Conservation (phyloP, 2,113 vertebrate species). For the Pachycephala philippinensis region DNA sequence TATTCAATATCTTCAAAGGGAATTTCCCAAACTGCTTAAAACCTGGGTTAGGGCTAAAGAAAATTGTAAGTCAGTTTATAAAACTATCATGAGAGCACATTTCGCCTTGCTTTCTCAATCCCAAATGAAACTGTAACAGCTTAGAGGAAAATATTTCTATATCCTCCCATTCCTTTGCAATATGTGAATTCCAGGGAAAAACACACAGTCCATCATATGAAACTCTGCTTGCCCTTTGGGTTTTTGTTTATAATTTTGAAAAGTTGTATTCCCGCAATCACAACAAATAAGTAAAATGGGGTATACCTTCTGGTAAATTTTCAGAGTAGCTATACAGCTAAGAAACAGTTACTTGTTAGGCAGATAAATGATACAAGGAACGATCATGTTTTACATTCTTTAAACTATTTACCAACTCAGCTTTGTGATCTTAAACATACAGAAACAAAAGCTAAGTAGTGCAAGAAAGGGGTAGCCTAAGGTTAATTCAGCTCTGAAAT, state of each 20-base stretch:
- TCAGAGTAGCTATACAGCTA: neutral
- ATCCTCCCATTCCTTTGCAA: neutral
- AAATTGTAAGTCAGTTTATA: neutral
- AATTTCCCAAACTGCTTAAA: neutral
- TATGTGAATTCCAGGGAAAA: neutral
- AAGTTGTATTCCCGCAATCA: fast-evolving
- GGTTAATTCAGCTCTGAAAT: constrained; percentile 17
- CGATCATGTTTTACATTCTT: neutral
- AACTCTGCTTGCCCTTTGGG: neutral
- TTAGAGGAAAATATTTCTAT: neutral
- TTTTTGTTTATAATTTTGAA: neutral
- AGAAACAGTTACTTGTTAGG: neutral
- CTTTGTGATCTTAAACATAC: neutral
- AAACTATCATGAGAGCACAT: neutral
- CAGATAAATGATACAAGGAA: neutral
- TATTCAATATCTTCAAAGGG: neutral
- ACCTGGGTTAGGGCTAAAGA: neutral
- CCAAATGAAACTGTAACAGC: neutral
- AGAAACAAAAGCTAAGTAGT: neutral
- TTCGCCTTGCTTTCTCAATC: neutral
- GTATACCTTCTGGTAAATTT: neutral
- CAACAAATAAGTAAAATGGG: neutral
- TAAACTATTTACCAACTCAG: neutral
- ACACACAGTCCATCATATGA: neutral
- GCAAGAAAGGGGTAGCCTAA: neutral